Evolutionary conservation across 92 coral and sea anemone genomes (phyloP).

Genomic region (Phenganax stokvisi): DNA sequence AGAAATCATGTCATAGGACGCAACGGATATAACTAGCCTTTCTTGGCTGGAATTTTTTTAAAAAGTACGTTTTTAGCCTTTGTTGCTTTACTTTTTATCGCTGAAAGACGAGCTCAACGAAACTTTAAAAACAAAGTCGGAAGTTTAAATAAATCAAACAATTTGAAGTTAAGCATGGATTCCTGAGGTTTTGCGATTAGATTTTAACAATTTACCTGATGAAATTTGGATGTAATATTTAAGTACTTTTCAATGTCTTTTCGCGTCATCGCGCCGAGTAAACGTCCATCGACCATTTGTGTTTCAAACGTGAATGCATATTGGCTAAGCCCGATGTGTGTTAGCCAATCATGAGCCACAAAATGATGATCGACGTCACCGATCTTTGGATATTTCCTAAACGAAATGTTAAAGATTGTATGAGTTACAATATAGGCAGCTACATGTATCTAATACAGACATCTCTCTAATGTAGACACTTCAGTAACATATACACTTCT

Average conservation of each 20-base stretch:
- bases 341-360: conserved; percentile 82
- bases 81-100: too few relatives aligned
- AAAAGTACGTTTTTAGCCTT: not conserved
- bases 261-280: conserved; percentile 68
- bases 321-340: conserved; percentile 87
- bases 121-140: too few relatives aligned
- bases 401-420: not conserved
- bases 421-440: too few relatives aligned
- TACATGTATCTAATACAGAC: too few relatives aligned
- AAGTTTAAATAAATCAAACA: too few relatives aligned
- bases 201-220: conserved; percentile 59
- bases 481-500: too few relatives aligned
- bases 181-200: too few relatives aligned
- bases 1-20: too few relatives aligned
- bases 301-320: conserved; percentile 86
- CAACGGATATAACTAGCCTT: too few relatives aligned
- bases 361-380: conserved; percentile 77
- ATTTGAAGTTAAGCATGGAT: too few relatives aligned
- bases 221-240: conserved; percentile 74
- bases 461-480: too few relatives aligned
- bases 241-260: conserved; percentile 94
- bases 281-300: conserved; percentile 89
- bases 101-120: too few relatives aligned
- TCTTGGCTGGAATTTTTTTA: not conserved
- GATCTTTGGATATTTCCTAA: conserved; percentile 75